Percentiles rank a stretch among this genome's conserved stretches.
Evolutionary conservation across 2,888 invertebrate genomes (phyloP).

Genomic region (Tenodera sinensis): DNA sequence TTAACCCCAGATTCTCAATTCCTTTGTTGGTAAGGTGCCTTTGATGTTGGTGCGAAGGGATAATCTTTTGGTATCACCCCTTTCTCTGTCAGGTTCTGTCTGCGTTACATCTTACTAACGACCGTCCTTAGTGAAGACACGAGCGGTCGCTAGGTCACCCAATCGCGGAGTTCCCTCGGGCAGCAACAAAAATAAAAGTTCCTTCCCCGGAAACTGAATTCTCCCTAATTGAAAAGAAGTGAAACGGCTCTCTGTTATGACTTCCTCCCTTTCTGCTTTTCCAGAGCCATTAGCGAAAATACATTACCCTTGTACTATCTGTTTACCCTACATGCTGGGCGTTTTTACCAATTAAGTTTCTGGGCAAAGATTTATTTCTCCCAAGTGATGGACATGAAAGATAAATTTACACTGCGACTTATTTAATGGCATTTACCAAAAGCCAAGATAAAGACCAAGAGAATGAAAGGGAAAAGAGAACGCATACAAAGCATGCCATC

Average conservation of each 20-base stretch:
- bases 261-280: background rate
- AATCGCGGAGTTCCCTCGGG: background rate
- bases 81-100: background rate
- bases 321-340: background rate
- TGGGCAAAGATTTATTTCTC: background rate
- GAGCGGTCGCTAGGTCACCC: background rate
- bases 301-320: background rate
- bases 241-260: background rate
- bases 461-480: background rate
- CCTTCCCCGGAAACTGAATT: background rate
- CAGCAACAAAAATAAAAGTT: background rate
- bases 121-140: background rate
- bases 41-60: background rate
- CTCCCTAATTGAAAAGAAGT: background rate
- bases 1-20: background rate
- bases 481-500: background rate
- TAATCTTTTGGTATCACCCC: background rate
- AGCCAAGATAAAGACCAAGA: background rate
- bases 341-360: background rate
- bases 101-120: background rate
- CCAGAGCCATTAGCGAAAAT: background rate
- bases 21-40: background rate
- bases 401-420: background rate
- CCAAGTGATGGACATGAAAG: background rate
- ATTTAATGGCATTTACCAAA: background rate